Conservation (phyloP, 2,888 invertebrate genomes). For the Hipparchia sbordonii region DNA sequence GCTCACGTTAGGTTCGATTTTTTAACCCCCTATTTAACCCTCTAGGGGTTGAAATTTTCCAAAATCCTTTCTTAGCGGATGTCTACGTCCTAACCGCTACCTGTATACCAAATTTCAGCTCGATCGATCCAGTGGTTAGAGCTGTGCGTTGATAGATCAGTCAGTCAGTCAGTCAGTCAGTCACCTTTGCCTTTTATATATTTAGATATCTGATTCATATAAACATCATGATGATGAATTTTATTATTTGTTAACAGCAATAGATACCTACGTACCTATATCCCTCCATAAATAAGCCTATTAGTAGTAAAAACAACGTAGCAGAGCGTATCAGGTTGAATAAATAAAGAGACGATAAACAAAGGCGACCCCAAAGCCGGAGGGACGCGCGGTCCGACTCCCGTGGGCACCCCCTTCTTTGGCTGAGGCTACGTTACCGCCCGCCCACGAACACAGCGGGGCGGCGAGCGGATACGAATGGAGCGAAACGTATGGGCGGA, state of each 20-base stretch:
- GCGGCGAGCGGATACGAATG: neutral
- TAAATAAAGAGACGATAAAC: slow-evolving; percentile 71
- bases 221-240: neutral
- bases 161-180: too few species aligned
- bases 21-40: too few species aligned
- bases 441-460: neutral
- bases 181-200: too few species aligned
- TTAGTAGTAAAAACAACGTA: slow-evolving; percentile 43
- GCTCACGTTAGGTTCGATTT: too few species aligned
- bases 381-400: slow-evolving; percentile 53
- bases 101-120: too few species aligned
- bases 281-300: slow-evolving; percentile 46
- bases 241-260: slow-evolving; percentile 13
- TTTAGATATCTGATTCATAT: too few species aligned
- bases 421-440: slow-evolving; percentile 3
- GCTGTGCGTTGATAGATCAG: too few species aligned
- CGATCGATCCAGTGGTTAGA: too few species aligned
- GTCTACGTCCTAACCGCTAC: too few species aligned
- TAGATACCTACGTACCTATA: neutral
- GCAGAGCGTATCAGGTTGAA: slow-evolving; percentile 59
- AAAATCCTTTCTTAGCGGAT: too few species aligned
- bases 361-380: slow-evolving; percentile 62
- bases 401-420: slow-evolving; percentile 48
- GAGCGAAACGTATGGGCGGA: too few species aligned
- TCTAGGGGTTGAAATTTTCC: too few species aligned